Conservation (phyloP, 2,888 invertebrate genomes). For the Troides aeacus region DNA sequence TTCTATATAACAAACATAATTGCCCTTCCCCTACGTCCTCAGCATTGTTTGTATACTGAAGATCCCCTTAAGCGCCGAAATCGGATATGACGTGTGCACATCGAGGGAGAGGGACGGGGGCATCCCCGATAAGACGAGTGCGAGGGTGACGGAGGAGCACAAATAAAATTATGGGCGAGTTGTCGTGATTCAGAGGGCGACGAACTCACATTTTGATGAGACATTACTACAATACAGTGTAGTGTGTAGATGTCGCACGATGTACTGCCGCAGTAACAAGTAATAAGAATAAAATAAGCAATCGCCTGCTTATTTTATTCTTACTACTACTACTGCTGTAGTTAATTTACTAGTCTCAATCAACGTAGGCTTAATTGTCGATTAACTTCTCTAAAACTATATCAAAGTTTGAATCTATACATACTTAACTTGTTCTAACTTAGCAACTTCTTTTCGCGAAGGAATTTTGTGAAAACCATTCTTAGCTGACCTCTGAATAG, state of each 20-base stretch:
- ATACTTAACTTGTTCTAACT: too few relatives aligned
- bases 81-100: conserved; percentile 24
- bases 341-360: too few relatives aligned
- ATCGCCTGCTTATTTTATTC: not conserved
- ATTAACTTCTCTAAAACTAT: too few relatives aligned
- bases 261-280: not conserved
- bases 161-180: conserved; percentile 47
- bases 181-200: conserved; percentile 56
- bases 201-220: conserved; percentile 61
- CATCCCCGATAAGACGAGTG: conserved; percentile 43
- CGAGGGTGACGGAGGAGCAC: conserved; percentile 43
- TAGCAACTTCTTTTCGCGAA: too few relatives aligned
- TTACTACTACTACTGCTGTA: too few relatives aligned
- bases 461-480: too few relatives aligned
- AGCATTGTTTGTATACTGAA: conserved; percentile 17
- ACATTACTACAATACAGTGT: conserved; percentile 31
- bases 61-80: conserved; percentile 25
- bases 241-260: not conserved
- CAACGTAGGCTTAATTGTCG: too few relatives aligned
- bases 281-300: not conserved
- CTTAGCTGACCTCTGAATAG: too few relatives aligned
- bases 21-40: conserved; percentile 2
- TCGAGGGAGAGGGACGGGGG: conserved; percentile 35
- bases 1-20: conserved; percentile 4
- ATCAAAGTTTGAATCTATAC: too few relatives aligned